Base-by-base conservation (phyloP, 53 echinoderm and acorn worm genomes). In the Holothuria leucospilota region DNA sequence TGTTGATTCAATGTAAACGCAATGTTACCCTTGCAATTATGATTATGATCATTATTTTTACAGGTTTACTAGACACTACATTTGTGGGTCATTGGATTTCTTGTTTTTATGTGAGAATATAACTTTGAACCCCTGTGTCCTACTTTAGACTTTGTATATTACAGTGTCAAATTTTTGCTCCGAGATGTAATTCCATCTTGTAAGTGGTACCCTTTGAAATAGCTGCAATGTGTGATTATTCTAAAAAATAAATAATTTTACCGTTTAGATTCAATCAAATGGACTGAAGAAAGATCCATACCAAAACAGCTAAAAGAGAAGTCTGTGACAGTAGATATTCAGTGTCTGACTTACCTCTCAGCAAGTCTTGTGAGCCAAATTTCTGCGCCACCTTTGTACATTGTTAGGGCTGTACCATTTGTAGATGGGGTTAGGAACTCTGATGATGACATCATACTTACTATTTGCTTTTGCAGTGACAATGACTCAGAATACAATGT, bases 391-490 rank as follows among this genome's bases (percentile, higher is more conserved):
- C 46, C 46, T 46, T 40, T 18, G n/a, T 29, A 74, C 24, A 74
- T 40, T 24, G 16, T 46, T n/a, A 30, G 75, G 20, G 41, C 42
- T 49, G 75, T 74, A 39, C 75, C 75, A 74, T 74, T 74, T 49
- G 41, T 74, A 24, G 51, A 74, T 74, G 20, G 15, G 24, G 28
- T 74, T 39, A 9, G 24, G 13, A 24, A 74, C 28, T 4, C 24
- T 39, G 41, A 20, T 40, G 51, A 74, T 74, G 75, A 74, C 41
- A 40, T 74, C 20, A 20, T 74, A 42, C 39, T 74, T 39, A 21
- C 21, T n/a, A 10, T 49, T 42, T 49, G 41, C 41, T 42, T 38
- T 25, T 74, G 75, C 41, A 74, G 24, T 25, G 75, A 74, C 42
- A 74, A 13, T 49, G 75, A 74, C 13, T 39, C 39, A 74, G 75